Percentiles rank a stretch among this genome's conserved stretches.
Evolutionary conservation across 1,140 invertebrate genomes (phyloP).

Genomic region (Vollenhovia emeryi): DNA sequence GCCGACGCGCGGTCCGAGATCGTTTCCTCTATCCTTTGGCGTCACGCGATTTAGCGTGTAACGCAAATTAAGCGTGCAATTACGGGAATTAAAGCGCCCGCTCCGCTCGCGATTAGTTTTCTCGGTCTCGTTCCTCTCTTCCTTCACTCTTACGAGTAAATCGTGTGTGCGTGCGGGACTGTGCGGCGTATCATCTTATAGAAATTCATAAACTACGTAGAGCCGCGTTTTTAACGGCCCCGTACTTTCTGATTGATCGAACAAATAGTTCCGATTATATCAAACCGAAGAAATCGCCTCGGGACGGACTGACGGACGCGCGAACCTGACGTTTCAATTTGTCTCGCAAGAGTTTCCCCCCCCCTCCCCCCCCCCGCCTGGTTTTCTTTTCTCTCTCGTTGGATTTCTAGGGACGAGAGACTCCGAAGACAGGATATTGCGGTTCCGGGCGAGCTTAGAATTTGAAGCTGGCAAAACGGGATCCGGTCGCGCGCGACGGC

Average conservation of each 20-base stretch:
- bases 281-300: not conserved
- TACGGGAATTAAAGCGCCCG: constrained; percentile 53
- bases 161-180: too few species aligned
- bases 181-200: not conserved
- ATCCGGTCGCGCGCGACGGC: constrained; percentile 46
- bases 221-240: not conserved
- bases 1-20: constrained; percentile 32
- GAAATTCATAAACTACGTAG: not conserved
- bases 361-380: too few species aligned
- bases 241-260: not conserved
- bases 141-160: not conserved
- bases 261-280: not conserved
- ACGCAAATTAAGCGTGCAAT: constrained; percentile 76
- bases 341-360: not conserved
- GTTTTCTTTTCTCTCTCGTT: not conserved
- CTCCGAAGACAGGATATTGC: not conserved
- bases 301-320: not conserved
- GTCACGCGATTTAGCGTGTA: constrained; percentile 74
- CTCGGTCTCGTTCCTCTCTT: not conserved
- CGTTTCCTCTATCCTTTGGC: constrained; percentile 36
- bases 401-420: not conserved
- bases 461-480: constrained; percentile 54
- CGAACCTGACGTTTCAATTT: not conserved
- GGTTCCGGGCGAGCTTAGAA: too few species aligned
- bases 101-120: constrained; percentile 66